Evolutionary conservation across 2,888 invertebrate species (phyloP).

Genomic region (Muschampia plurimacula): DNA sequence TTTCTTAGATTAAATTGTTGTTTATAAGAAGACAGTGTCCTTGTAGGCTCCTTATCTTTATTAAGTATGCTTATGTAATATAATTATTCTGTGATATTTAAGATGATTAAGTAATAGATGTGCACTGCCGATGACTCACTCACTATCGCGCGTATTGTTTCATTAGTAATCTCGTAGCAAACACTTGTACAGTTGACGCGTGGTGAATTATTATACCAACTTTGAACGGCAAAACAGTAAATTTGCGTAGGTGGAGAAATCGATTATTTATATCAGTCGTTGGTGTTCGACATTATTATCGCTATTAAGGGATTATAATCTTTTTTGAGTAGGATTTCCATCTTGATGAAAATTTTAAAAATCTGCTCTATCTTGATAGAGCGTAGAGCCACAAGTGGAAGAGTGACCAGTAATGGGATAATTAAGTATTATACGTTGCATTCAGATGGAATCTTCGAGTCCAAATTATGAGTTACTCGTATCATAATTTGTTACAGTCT

Average conservation of each 20-base stretch:
- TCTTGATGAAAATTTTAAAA: too few relatives aligned
- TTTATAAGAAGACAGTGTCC: slow-evolving; percentile 22
- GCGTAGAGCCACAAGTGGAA: too few relatives aligned
- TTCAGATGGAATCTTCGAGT: too few relatives aligned
- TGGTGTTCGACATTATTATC: neutral
- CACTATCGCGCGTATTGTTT: slow-evolving; percentile 56
- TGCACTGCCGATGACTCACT: slow-evolving; percentile 61
- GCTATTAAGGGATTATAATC: too few relatives aligned
- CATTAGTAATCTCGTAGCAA: slow-evolving; percentile 60
- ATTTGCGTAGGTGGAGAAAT: slow-evolving; percentile 32
- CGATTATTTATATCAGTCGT: neutral
- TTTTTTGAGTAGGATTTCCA: too few relatives aligned
- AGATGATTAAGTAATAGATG: slow-evolving; percentile 66
- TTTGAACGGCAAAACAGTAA: slow-evolving; percentile 29
- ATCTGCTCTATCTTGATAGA: too few relatives aligned
- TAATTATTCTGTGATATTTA: slow-evolving; percentile 80
- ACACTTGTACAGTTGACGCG: slow-evolving; percentile 53
- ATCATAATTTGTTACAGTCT: too few relatives aligned
- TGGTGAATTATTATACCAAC: slow-evolving; percentile 45
- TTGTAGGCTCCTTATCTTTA: slow-evolving; percentile 35
- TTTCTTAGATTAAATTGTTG: neutral
- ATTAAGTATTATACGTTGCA: too few relatives aligned
- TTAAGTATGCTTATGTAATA: slow-evolving; percentile 51
- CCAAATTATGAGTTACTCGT: too few relatives aligned
- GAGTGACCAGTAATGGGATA: too few relatives aligned